Evolutionary conservation across 2,113 vertebrate genomes (phyloP), one percentile per base, ranked within the genome.

Genomic region (Isichthys henryi): DNA sequence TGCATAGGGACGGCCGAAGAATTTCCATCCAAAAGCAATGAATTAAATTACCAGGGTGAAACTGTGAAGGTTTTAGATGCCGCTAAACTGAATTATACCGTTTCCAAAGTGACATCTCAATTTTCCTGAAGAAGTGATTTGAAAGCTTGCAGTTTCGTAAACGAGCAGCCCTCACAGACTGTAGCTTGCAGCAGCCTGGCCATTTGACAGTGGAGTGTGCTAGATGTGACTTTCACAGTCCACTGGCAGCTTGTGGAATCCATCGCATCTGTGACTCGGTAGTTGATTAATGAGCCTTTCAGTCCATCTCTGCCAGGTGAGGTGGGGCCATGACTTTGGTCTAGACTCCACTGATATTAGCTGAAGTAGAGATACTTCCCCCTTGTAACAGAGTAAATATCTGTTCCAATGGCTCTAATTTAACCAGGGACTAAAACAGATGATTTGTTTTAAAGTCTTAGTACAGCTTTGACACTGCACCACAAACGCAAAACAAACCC

Each of bases 171-270:
- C 13, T 77, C 31, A 77, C 5, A 46, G 80, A 23, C 19, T 39
- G 45, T 0, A 83, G 21, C 7, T 45, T 48, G 45, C 82, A 84
- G 82, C 45, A 84, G 89, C 88, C 92, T 93, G 92, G 94, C 53
- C 96, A 92, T 92, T 96, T 97, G 96, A 96, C 95, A 97, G 94
- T 96, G 96, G 93, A 93, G 93, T 95, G 94, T 96, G 96, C 95
- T 95, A 94, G 96, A 97, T 97, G 96, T 99, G 97, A 99, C 98
- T 99, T 99, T 99, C 97, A 99, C 97, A 99, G 98, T 97, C 97
- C 96, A 96, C 94, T 98, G 97, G 95, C 95, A 95, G 97, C 96
- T 95, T 95, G 96, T 96, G 96, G 96, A 97, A 98, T 95, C 94
- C 96, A 97, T 97, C 97, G 98, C 97, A 98, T 97, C 97, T 98